Conservation (phyloP, 1,140 invertebrate species). For the Charaxes varanes region DNA sequence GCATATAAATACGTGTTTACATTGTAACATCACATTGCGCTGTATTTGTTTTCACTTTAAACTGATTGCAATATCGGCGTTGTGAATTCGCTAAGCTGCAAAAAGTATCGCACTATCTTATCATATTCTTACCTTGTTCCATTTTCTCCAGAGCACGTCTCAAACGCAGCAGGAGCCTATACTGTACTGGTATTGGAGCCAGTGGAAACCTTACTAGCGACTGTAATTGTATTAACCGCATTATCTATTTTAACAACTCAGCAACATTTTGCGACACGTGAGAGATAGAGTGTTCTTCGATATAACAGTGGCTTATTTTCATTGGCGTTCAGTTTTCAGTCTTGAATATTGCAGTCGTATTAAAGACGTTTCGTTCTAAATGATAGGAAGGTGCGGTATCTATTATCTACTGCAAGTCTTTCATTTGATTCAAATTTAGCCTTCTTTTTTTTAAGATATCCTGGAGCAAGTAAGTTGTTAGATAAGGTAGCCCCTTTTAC, state of each 20-base stretch:
- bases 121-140: conserved; percentile 19
- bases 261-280: conserved; percentile 14
- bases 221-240: conserved; percentile 39
- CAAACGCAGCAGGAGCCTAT: conserved; percentile 11
- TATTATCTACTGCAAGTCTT: too few species aligned
- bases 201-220: conserved; percentile 29
- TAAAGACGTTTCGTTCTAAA: too few species aligned
- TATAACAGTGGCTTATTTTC: too few species aligned
- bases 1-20: too few species aligned
- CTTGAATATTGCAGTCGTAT: too few species aligned
- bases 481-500: neutral
- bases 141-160: conserved; percentile 15
- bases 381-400: too few species aligned
- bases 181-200: conserved; percentile 25
- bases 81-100: conserved; percentile 7
- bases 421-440: too few species aligned
- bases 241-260: conserved; percentile 33
- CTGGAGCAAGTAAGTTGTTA: neutral
- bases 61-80: too few species aligned
- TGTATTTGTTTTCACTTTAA: too few species aligned
- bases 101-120: conserved; percentile 15
- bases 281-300: neutral
- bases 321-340: too few species aligned
- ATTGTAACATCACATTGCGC: too few species aligned
- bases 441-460: too few species aligned